A percentile compares a stretch with the other conserved stretches of the same genome.
Conservation (phyloP, 2,113 vertebrate genomes). For the Saiga tatarica region DNA sequence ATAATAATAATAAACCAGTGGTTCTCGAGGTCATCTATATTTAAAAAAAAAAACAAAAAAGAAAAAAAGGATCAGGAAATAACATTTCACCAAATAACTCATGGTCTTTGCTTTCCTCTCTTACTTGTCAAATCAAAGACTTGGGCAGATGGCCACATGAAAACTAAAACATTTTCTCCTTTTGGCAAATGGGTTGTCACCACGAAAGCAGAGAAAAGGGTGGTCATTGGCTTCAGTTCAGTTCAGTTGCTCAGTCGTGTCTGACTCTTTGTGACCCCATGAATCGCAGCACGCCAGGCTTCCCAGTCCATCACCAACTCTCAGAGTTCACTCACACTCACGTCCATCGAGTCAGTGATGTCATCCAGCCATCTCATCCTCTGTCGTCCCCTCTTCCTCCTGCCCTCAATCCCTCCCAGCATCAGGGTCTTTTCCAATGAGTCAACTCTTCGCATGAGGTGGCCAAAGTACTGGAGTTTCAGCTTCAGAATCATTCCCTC, state of each 20-base stretch:
- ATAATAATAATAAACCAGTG: background rate
- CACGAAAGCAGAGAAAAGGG: background rate
- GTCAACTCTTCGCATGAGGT: too few species aligned
- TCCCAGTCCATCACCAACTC: too few species aligned
- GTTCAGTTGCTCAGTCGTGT: too few species aligned
- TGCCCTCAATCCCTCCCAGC: too few species aligned
- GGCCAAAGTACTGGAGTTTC: too few species aligned
- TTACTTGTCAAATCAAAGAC: conserved; percentile 4
- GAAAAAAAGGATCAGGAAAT: background rate
- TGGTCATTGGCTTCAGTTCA: background rate
- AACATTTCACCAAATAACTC: background rate
- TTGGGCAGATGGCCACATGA: background rate
- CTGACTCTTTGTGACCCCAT: too few species aligned
- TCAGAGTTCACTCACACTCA: too few species aligned
- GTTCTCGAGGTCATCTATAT: accelerated
- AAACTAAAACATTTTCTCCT: background rate
- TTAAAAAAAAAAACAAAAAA: background rate
- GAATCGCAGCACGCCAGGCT: too few species aligned
- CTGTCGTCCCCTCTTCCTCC: too few species aligned
- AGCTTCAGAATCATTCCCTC: too few species aligned
- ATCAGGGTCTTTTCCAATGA: too few species aligned
- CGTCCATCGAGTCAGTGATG: accelerated
- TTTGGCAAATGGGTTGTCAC: background rate
- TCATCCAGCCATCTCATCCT: too few species aligned
- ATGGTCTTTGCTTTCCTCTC: background rate